Evolutionary conservation across 1,140 invertebrate genomes (phyloP).

Genomic region (Palaemon carinicauda): DNA sequence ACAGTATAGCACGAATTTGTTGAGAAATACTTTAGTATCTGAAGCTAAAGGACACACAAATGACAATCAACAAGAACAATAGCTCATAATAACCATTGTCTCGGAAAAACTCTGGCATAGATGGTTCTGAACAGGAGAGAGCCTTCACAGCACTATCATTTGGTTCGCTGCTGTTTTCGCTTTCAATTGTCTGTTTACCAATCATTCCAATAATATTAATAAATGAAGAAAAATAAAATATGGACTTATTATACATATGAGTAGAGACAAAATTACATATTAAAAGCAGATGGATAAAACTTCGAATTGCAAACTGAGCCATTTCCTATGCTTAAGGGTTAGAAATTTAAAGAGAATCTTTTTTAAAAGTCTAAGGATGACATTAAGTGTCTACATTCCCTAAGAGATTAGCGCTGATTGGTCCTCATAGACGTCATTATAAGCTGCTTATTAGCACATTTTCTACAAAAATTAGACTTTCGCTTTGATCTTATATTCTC

Average conservation of each 20-base stretch:
- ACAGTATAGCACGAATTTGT: too few relatives aligned
- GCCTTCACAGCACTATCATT: neutral
- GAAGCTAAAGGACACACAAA: too few relatives aligned
- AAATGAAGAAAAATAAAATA: neutral
- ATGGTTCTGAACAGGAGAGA: neutral
- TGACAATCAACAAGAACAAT: too few relatives aligned
- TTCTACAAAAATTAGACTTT: neutral
- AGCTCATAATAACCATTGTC: neutral
- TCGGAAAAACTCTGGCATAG: neutral
- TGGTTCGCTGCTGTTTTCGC: constrained; percentile 2
- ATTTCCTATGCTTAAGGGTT: too few relatives aligned
- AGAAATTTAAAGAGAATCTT: neutral
- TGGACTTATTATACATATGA: neutral
- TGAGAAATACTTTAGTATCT: too few relatives aligned
- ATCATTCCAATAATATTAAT: constrained; percentile 26
- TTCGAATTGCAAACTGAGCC: too few relatives aligned
- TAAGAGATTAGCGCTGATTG: neutral
- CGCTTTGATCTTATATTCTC: too few relatives aligned
- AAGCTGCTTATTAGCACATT: constrained; percentile 28
- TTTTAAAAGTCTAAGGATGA: neutral
- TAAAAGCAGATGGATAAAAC: too few relatives aligned
- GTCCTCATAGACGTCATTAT: neutral
- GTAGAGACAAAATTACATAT: too few relatives aligned
- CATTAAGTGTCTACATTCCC: neutral
- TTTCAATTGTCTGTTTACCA: constrained; percentile 34